Evolutionary conservation across 2,888 invertebrate genomes (phyloP), one percentile per base, ranked within the genome.

Genomic region (Drosophila lacicola): DNA sequence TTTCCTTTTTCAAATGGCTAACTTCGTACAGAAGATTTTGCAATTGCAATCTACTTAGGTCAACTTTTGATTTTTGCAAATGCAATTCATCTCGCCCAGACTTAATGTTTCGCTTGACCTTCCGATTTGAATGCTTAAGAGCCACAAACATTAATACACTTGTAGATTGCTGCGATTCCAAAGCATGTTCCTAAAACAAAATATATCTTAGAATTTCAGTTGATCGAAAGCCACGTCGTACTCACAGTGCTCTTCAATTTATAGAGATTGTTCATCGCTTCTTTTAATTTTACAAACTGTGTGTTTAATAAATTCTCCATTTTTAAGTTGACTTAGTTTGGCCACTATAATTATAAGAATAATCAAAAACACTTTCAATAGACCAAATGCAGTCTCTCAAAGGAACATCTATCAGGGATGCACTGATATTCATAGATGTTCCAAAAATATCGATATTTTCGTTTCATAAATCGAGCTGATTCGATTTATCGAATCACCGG

Each of bases 1-100:
- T 97, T 94, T 99, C 98, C 82, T 97, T 97, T 80, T 97, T 96
- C 19, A 99, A 93, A 93, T 99, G 98, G 90, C 97, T 96, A 9
- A 97, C 96, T 94, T 99, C 99, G 91, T 99, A 99, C 5, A 98
- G 93, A 54, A 99, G 94, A 93, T 99, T 99, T 92, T 99, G 98
- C 58, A 98, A 93, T 82, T 97, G 96, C 54, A 99, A 93, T 90
- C 98, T 96, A 80, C 97, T 96, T 58, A 96, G 96, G 90, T 99
- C 98, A 0, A 98, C 97, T 79, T 96, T 95, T 85, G 96, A 96
- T 91, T 98, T 98, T 75, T 97, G 97, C 82, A 95, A 95, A 80
- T 95, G 95, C 5, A 98, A 93, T 13, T 95, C 94, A 92, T 98
- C 98, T 54, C 97, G 94, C 0, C 96, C 96, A 69, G 95, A 94